Evolutionary conservation across 2,888 invertebrate species (phyloP), one percentile per base, ranked within the genome.

Genomic region (Saturnia japonica): DNA sequence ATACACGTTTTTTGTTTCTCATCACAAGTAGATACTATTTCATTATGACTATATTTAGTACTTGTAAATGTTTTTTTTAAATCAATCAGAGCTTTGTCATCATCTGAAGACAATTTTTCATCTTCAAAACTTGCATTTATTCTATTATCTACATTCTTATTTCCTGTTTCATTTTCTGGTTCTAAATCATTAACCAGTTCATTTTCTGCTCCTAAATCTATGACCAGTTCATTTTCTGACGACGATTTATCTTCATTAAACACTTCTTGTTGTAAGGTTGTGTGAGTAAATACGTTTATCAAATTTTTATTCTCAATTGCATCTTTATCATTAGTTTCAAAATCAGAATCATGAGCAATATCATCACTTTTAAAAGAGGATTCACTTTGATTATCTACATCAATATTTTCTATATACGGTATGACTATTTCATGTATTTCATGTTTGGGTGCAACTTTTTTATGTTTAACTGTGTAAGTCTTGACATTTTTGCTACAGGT

Each of bases 391-490:
- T 72, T 68, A 8, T 47, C 73, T 19, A 69, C 40, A 47, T 72
- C 74, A 62, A 68, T 69, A 25, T 79, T 77, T 69, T 76, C 74
- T 57, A 75, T 25, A 25, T 34, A 45, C 1, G 68, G 40, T 62
- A 72, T 16, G 7, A 60, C 43, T 22, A 74, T 69, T 72, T 75
- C 74, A 47, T 66, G 28, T 6, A 74, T 70, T 45, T 73, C 57
- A 22, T 51, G 74, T 69, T 75, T 72, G 1, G 64, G 42, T 7
- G 73, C 54, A 71, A 73, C 76, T 1, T 72, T 22, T 68, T 74
- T 75, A 51, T 80, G 73, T 75, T 84, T 85, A 14, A 78, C 70
- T 0, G 77, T 22, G n/a, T 75, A 82, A 0, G 82, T 84, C 70
- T 78, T 80, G 0, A 85, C 82, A 71, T 75, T 76, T 69, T 81